Base-by-base conservation (phyloP, 1,140 invertebrate genomes). In the Palaemon carinicauda region DNA sequence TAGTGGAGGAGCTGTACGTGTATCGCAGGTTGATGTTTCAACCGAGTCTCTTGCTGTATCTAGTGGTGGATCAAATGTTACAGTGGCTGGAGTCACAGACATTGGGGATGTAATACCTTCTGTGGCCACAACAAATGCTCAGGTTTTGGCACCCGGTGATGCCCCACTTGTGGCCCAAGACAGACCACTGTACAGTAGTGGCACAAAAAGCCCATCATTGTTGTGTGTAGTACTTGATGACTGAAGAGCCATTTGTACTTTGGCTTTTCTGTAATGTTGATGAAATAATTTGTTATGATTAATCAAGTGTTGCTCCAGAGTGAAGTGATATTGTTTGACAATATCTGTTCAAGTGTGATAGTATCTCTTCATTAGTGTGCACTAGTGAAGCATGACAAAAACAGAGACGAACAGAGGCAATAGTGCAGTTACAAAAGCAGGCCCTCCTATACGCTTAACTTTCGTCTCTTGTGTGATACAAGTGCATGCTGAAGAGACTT, bases 371-470 rank as follows among this genome's bases (percentile, higher is more conserved):
- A 80, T 79, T 87, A 87, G 85, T 87, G 85, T 74, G 85, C 78
- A n/a, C 85, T 87, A 87, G 85, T 87, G 85, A 87, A 81, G 78
- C 85, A 87, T 87, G 85, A 87, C 85, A 87, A 87, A 87, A 87
- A 79, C 65, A 51, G 79, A 87, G 78, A 87, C 31, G 85, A 87
- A 74, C 53, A 81, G 79, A 81, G 79, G 85, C 78, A 81, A 80
- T 81, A 87, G 85, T 87, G 79, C 78, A 80, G 85, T 81, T 87
- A 81, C 71, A 81, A n/a, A 75, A 87, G 85, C 85, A 87, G 85
- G 85, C 79, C 85, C 85, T 87, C 85, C 85, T 87, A 87, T 87
- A 87, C 85, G 85, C 85, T 87, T 87, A 87, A 71, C 73, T 81
- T 87, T 87, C 56, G 85, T 87, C 85, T 87, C 85, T 87, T 80